Evolutionary conservation across 2,797 vertebrate species (phyloP).

Genomic region (Taenioides sp.): DNA sequence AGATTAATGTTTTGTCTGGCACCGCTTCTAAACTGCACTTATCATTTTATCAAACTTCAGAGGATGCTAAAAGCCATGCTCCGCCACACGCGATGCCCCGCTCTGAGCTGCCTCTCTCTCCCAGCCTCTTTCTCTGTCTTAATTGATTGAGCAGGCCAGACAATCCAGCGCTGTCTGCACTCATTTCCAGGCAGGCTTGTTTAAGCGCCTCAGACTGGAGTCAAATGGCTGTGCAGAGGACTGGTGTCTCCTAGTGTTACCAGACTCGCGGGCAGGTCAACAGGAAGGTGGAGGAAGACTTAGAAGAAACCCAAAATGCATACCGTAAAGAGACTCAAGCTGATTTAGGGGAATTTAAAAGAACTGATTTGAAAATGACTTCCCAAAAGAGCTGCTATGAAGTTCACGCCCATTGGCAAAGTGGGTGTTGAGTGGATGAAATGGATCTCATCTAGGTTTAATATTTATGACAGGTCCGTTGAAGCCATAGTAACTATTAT

Average conservation of each 20-base stretch:
- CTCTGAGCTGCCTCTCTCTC: conserved; percentile 43
- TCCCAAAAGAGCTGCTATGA: neutral
- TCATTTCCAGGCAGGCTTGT: conserved; percentile 77
- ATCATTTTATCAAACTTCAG: conserved; percentile 65
- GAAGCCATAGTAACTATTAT: neutral
- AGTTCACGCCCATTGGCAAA: neutral
- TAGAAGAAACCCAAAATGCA: conserved; percentile 30
- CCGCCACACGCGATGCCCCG: conserved; percentile 47
- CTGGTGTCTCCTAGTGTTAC: conserved; percentile 64
- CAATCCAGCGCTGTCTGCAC: conserved; percentile 67
- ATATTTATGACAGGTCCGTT: neutral
- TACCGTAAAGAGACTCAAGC: conserved; percentile 20
- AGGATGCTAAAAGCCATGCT: conserved; percentile 57
- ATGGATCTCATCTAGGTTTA: neutral
- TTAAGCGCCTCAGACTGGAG: conserved; percentile 71
- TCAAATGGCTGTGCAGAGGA: conserved; percentile 67
- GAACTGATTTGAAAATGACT: neutral
- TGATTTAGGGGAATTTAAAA: conserved; percentile 1
- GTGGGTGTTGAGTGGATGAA: neutral
- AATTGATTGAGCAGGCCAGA: conserved; percentile 73
- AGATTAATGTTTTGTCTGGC: conserved; percentile 70
- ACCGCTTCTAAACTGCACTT: conserved; percentile 70
- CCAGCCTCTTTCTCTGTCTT: conserved; percentile 49
- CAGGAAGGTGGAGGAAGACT: conserved; percentile 36
- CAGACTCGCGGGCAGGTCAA: conserved; percentile 45